A percentile compares a stretch with the other conserved stretches of the same genome.
These are phyloP conservation scores for Yoshiicerus persimilis DNA, from an alignment of 1,140 invertebrate species.

Conservation along the genomic window DNA sequence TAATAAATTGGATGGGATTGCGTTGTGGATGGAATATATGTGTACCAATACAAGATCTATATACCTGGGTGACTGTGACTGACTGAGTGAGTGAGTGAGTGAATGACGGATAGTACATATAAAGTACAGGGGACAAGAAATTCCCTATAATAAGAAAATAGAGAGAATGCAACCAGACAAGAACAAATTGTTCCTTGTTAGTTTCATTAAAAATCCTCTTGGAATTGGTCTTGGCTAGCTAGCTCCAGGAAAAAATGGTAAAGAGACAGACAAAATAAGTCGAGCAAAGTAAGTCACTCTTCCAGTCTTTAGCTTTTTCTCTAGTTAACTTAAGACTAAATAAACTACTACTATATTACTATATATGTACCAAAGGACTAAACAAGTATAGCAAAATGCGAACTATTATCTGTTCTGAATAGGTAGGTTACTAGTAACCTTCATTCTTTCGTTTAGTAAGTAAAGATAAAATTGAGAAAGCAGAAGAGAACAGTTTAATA, in stretches of 20 bases:
- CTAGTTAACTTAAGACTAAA: background rate
- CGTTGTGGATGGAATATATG: background rate
- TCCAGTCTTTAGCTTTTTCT: background rate
- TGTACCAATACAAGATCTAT: background rate
- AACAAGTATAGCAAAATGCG: background rate
- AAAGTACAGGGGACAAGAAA: background rate
- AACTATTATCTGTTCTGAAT: background rate
- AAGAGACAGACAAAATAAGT: background rate
- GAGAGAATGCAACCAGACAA: background rate
- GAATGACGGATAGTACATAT: background rate
- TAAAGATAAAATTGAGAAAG: background rate
- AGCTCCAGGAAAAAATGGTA: background rate
- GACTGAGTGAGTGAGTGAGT: background rate
- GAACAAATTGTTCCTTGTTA: conserved; percentile 22
- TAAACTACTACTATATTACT: background rate
- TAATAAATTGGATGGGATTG: background rate
- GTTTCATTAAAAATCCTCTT: conserved; percentile 23
- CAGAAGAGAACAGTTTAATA: background rate
- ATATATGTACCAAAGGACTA: background rate
- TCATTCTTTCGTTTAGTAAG: background rate
- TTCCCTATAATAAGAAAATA: background rate
- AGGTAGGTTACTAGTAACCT: background rate
- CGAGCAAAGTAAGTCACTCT: background rate
- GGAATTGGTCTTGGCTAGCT: background rate
- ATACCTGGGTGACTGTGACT: background rate